Evolutionary conservation across 2,888 invertebrate species (phyloP).

Genomic region (Timema podura): DNA sequence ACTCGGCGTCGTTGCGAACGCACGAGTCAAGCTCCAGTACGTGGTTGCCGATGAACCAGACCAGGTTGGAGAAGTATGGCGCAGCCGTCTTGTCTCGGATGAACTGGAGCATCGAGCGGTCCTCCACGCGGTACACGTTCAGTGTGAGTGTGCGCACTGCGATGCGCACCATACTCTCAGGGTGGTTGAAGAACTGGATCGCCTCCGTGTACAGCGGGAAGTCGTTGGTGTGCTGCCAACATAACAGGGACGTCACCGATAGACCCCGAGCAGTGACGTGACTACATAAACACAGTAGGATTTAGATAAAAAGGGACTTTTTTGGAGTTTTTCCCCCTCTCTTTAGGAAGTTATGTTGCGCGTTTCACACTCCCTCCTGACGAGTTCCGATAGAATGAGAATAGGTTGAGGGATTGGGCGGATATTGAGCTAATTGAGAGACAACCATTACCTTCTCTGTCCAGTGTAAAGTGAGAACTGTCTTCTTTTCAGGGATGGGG

Average conservation of each 20-base stretch:
- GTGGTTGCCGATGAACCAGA: slow-evolving; percentile 98
- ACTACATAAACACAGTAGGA: no score
- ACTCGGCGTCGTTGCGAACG: slow-evolving; percentile 94
- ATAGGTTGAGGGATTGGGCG: no score
- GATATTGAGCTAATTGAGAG: no score
- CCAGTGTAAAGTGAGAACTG: no score
- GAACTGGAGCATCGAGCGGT: slow-evolving; percentile 91
- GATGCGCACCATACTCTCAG: slow-evolving; percentile 98
- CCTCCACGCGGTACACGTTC: slow-evolving; percentile 94
- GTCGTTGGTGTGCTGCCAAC: slow-evolving; percentile 87
- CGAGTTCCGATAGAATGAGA: no score
- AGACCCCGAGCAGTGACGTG: no score
- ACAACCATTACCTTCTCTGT: no score
- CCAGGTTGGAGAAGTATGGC: slow-evolving; percentile 97
- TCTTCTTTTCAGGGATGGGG: no score
- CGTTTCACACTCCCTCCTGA: no score
- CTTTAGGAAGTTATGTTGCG: no score
- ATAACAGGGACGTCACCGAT: background rate
- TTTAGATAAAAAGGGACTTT: no score
- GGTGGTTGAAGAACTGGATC: slow-evolving; percentile 98
- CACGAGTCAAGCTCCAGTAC: slow-evolving; percentile 93
- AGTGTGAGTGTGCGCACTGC: slow-evolving; percentile 96
- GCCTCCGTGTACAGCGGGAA: slow-evolving; percentile 99
- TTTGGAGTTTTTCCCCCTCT: no score
- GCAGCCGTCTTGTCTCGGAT: slow-evolving; percentile 95